These are phyloP conservation scores for Cecidostiba fungosa DNA, from an alignment of 2,888 invertebrate genomes.

Conservation along the genomic window DNA sequence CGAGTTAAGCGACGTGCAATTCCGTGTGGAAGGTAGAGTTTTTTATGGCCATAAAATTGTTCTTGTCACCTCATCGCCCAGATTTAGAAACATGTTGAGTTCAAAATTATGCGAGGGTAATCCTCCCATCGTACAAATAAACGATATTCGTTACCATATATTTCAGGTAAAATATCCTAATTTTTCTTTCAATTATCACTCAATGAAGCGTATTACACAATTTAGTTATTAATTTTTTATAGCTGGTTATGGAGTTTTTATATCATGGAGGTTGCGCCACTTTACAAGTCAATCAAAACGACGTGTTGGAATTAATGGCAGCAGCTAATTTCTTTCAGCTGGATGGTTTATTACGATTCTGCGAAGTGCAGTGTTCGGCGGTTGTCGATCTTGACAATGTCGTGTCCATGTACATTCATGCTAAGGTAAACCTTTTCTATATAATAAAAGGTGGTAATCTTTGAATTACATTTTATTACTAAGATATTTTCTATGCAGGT, in stretches of 20 bases:
- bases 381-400: conserved; percentile 94
- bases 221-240: conserved; percentile 68
- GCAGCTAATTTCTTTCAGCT: conserved; percentile 96
- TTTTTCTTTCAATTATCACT: not conserved
- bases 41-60: conserved; percentile 98
- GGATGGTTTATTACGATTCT: conserved; percentile 91
- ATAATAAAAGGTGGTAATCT: not conserved
- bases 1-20: conserved; percentile 94
- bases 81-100: conserved; percentile 92
- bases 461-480: not conserved
- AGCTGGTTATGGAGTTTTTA: conserved; percentile 96
- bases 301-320: conserved; percentile 93
- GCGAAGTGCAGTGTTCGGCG: conserved; percentile 92
- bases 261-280: conserved; percentile 94
- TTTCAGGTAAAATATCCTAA: conserved; percentile 86
- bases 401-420: conserved; percentile 95
- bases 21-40: conserved; percentile 93
- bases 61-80: conserved; percentile 92
- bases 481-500: conserved; percentile 82
- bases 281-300: conserved; percentile 88
- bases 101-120: conserved; percentile 88
- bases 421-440: conserved; percentile 84
- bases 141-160: conserved; percentile 95
- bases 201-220: not conserved
- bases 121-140: conserved; percentile 93